These are phyloP conservation scores for Bhutanitis thaidina DNA, from an alignment of 2,888 invertebrate species.

Conservation along the genomic window DNA sequence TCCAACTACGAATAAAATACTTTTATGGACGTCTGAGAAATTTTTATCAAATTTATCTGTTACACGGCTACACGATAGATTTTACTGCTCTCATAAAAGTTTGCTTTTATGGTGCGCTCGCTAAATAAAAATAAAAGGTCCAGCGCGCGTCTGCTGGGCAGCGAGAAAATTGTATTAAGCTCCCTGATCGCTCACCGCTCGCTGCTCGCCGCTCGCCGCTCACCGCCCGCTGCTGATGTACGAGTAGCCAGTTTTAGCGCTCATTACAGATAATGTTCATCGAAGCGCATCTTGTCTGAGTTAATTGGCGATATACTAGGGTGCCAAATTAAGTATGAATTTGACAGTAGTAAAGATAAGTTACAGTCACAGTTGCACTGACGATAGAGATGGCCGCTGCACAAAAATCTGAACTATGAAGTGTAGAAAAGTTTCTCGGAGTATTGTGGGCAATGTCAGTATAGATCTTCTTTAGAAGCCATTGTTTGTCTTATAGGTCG, in stretches of 20 bases:
- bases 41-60: conserved; percentile 10
- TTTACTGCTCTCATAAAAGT: conserved; percentile 5
- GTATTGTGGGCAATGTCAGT: too few relatives aligned
- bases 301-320: too few relatives aligned
- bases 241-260: not conserved
- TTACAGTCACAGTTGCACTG: too few relatives aligned
- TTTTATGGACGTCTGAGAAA: conserved; percentile 1
- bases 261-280: not conserved
- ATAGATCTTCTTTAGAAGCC: too few relatives aligned
- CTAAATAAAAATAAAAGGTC: not conserved
- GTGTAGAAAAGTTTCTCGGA: too few relatives aligned
- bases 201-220: not conserved
- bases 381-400: too few relatives aligned
- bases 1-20: not conserved
- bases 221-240: not conserved
- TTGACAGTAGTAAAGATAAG: too few relatives aligned
- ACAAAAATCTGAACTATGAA: too few relatives aligned
- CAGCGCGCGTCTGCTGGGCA: not conserved
- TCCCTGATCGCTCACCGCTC: not conserved
- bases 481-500: too few relatives aligned
- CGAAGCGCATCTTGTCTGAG: too few relatives aligned
- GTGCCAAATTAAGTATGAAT: too few relatives aligned
- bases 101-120: not conserved
- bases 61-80: not conserved
- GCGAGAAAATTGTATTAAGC: not conserved